phyloP scores from a whole-genome alignment of 2,888 invertebrate species.

The Aporophyla nigra region DNA sequence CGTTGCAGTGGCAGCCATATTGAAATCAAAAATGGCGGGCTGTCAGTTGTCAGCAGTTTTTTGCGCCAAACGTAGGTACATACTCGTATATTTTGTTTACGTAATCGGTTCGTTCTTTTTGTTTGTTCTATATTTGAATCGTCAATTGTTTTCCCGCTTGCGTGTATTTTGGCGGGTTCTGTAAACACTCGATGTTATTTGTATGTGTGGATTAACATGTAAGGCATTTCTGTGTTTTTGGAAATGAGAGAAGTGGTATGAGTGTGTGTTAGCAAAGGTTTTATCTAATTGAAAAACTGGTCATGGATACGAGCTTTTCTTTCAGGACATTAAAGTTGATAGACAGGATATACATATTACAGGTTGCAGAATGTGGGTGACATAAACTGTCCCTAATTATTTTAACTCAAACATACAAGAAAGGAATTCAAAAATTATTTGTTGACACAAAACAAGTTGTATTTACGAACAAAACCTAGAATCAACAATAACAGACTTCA shows the following conservation, averaged over 20 bases:
- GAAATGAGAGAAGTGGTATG: not conserved
- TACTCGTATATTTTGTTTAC: conserved; percentile 75
- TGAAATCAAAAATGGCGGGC: conserved; percentile 84
- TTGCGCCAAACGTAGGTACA: conserved; percentile 72
- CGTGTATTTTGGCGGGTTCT: conserved; percentile 42
- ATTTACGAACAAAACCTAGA: no score
- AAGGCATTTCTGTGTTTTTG: not conserved
- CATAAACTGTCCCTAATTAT: no score
- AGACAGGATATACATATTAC: no score
- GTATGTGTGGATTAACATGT: conserved; percentile 6
- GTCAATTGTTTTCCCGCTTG: conserved; percentile 55
- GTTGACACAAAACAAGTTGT: no score
- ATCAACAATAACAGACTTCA: no score
- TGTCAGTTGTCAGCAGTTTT: conserved; percentile 83
- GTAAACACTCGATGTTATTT: conserved; percentile 33
- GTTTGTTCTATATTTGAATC: conserved; percentile 66
- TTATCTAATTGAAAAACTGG: not conserved
- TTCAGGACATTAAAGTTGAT: no score
- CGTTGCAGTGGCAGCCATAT: conserved; percentile 80
- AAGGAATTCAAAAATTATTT: no score
- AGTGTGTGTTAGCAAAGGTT: not conserved
- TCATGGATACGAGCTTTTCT: not conserved
- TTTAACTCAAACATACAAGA: no score
- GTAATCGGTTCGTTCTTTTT: conserved; percentile 66
- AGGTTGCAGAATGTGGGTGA: not conserved